Conservation (phyloP, 2,113 vertebrate genomes). For the Coregonus clupeaformis region DNA sequence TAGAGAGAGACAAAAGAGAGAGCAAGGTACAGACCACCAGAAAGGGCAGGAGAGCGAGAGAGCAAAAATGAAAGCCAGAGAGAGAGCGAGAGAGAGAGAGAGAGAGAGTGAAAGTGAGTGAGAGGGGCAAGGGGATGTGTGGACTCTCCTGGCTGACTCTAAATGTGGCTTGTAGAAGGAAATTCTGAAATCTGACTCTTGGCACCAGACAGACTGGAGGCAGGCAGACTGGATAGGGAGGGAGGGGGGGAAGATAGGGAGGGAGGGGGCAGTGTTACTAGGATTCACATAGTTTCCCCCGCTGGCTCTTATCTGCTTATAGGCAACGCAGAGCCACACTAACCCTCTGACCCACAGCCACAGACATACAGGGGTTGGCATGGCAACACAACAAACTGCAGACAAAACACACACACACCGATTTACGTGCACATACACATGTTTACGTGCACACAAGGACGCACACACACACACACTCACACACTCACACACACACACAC, state of each 20-base stretch:
- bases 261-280: conserved; percentile 68
- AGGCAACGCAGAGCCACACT: conserved; percentile 63
- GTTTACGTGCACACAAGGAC: conserved; percentile 1
- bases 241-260: conserved; percentile 22
- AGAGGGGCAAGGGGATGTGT: conserved; percentile 20
- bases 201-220: conserved; percentile 91
- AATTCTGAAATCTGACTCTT: conserved; percentile 85
- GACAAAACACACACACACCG: conserved; percentile 20
- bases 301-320: conserved; percentile 68
- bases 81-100: conserved; percentile 16
- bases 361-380: conserved; percentile 32
- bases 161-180: conserved; percentile 86
- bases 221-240: conserved; percentile 61
- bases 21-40: background rate
- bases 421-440: conserved; percentile 18
- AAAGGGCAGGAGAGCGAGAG: conserved; percentile 4
- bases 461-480: background rate
- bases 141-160: conserved; percentile 69
- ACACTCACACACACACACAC: conserved; percentile 5
- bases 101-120: conserved; percentile 19
- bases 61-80: background rate
- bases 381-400: conserved; percentile 31
- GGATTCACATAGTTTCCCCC: conserved; percentile 68
- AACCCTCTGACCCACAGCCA: conserved; percentile 56
- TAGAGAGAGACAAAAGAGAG: background rate